Percentiles rank a stretch among this genome's conserved stretches.
Evolutionary conservation across 2,888 invertebrate species (phyloP).

Genomic region (Tetropium fuscum): DNA sequence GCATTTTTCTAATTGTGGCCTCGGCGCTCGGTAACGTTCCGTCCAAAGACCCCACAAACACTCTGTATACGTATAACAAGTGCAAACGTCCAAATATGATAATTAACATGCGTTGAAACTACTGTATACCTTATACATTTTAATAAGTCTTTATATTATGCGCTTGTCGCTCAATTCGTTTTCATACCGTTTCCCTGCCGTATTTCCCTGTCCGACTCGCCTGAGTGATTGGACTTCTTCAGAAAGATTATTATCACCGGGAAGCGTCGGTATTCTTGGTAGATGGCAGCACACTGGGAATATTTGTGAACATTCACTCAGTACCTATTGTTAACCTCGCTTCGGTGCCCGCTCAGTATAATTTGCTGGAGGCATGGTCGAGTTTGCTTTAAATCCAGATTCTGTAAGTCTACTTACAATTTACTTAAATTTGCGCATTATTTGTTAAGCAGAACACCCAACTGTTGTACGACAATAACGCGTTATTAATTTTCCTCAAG

Average conservation of each 20-base stretch:
- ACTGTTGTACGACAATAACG: too few relatives aligned
- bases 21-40: too few relatives aligned
- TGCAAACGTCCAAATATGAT: conserved; percentile 37
- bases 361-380: conserved; percentile 43
- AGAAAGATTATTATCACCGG: conserved; percentile 60
- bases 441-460: neutral
- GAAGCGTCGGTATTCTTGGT: conserved; percentile 60
- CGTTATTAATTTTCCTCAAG: conserved; percentile 24
- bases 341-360: conserved; percentile 51
- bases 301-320: conserved; percentile 50
- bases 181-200: conserved; percentile 25
- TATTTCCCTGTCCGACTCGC: conserved; percentile 32
- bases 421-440: conserved; percentile 7
- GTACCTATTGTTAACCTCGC: conserved; percentile 55
- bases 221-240: conserved; percentile 56
- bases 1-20: neutral
- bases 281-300: conserved; percentile 57
- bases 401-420: conserved; percentile 28
- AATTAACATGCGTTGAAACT: conserved; percentile 45
- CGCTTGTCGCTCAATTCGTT: conserved; percentile 25
- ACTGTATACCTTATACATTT: conserved; percentile 46
- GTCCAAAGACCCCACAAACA: conserved; percentile 1
- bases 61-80: conserved; percentile 20
- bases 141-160: conserved; percentile 45
- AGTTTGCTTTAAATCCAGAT: conserved; percentile 40